These are phyloP conservation scores for Nymphicus hollandicus DNA, from an alignment of 2,113 vertebrate genomes.

Conservation along the genomic window DNA sequence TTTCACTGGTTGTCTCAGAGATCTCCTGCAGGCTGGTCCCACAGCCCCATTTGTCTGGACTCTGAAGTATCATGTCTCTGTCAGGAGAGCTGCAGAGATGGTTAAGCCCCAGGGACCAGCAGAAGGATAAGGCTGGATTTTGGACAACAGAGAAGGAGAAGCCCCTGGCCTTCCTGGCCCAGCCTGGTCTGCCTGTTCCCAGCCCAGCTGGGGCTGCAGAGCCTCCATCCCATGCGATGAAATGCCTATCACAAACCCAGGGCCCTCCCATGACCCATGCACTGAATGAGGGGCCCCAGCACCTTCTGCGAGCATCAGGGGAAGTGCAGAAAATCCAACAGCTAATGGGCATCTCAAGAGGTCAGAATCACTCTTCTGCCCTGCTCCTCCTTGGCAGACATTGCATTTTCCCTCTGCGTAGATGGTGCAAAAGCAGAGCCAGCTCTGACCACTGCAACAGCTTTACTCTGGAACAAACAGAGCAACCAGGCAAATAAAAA, in stretches of 20 bases:
- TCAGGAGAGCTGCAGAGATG: not conserved
- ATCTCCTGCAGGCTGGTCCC: constrained; percentile 1
- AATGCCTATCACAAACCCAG: rapidly evolving
- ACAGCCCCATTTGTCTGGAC: not conserved
- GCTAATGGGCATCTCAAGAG: not conserved
- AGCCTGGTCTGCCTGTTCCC: not conserved
- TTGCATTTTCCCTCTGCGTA: not conserved
- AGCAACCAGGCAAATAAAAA: not conserved
- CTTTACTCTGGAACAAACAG: not conserved
- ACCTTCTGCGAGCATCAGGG: rapidly evolving
- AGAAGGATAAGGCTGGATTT: not conserved
- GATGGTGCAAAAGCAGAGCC: rapidly evolving
- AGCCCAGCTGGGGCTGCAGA: rapidly evolving
- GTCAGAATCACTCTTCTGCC: not conserved
- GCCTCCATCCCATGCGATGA: not conserved
- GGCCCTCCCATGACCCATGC: not conserved
- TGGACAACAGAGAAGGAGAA: not conserved
- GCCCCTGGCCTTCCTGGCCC: too few relatives aligned
- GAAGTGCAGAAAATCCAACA: not conserved
- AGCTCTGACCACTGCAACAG: not conserved
- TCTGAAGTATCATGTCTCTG: not conserved
- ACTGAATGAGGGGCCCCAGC: rapidly evolving
- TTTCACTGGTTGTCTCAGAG: not conserved
- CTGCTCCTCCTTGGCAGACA: not conserved
- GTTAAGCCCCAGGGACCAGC: not conserved